Conservation (phyloP, 1,140 invertebrate species). For the Eupeodes corollae region DNA sequence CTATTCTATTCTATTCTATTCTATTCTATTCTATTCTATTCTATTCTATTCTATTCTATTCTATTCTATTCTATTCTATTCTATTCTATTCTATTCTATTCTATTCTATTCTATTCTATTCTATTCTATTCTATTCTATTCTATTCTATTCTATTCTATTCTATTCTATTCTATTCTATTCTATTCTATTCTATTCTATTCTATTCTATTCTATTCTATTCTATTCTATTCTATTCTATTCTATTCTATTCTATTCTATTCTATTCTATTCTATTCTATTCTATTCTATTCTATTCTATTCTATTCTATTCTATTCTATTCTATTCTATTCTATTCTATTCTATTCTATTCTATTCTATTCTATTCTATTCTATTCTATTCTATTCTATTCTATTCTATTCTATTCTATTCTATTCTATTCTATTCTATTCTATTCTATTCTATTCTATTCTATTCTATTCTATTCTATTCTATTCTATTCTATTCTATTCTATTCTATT, state of each 20-base stretch:
- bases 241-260: not conserved
- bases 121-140: not conserved
- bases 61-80: not conserved
- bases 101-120: not conserved
- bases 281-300: not conserved
- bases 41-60: not conserved
- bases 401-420: not conserved
- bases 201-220: not conserved
- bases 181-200: slow-evolving; percentile 1
- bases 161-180: not conserved
- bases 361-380: not conserved
- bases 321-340: not conserved
- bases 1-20: not conserved
- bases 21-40: not conserved
- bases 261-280: not conserved
- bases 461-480: not conserved
- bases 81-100: not conserved
- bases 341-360: not conserved
- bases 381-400: not conserved
- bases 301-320: not conserved
- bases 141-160: not conserved
- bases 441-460: slow-evolving; percentile 1
- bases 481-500: slow-evolving; percentile 1
- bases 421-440: slow-evolving; percentile 1
- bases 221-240: not conserved